Evolutionary conservation across 2,113 vertebrate genomes (phyloP), one percentile per base, ranked within the genome.

Genomic region (Gallinago jamesoni): DNA sequence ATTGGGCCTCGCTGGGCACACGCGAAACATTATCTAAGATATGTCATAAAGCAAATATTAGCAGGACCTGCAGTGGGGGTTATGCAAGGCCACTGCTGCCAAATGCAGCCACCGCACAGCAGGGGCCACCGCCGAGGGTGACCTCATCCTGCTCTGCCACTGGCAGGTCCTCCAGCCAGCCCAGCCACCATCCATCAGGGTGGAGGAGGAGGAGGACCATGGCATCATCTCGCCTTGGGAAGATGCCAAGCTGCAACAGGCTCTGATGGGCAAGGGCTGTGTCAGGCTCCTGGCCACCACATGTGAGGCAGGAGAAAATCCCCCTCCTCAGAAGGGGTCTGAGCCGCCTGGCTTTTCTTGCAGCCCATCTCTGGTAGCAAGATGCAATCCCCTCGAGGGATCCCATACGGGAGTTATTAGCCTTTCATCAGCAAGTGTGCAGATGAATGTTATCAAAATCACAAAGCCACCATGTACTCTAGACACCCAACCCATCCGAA

Each of bases 31-130:
- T 90, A 95, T 92, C 95, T 88, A 68, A 78, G 94, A 85, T 89
- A 69, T 28, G 95, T 93, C 96, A 97, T 85, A 95, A 96, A 96
- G 82, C 78, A 97, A 97, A 97, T 66, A 97, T 64, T 19, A 83
- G 87, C 64, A 52, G 59, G 87, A 66, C 79, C 89, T 19, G 55
- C 7, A 1, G 53, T 7, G 79, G 74, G 55, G 93, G 84, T 78
- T 56, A 77, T 1, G 0, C 14, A 9, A 66, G 87, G 95, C 69
- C 83, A 79, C 27, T 1, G 0, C 43, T n/a, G 87, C 94, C 75
- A 66, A 84, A 66, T 1, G 0, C 56, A 69, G 89, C 72, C 69
- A 70, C 76, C 48, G 1, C 75, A 14, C 69, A 45, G 90, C 24
- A 0, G 77, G 78, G 93, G 82, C 76, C 93, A 47, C 62, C 21